These are phyloP conservation scores for Orthochromis malagaraziensis DNA, from an alignment of 2,113 vertebrate genomes.

Conservation along the genomic window DNA sequence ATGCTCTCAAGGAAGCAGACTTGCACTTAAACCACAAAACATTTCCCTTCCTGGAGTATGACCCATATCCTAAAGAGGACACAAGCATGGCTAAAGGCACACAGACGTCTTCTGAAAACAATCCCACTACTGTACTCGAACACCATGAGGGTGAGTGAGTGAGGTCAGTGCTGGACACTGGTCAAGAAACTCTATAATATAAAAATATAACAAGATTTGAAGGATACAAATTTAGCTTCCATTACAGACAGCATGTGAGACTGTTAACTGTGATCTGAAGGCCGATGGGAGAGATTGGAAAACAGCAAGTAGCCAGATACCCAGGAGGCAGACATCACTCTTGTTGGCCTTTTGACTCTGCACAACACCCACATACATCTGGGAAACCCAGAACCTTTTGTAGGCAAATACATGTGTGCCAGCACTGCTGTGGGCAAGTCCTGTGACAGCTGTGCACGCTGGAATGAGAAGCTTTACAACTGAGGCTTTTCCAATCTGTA, in stretches of 20 bases:
- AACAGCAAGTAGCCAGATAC: slow-evolving; percentile 23
- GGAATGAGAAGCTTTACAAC: slow-evolving; percentile 33
- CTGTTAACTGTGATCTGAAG: neutral
- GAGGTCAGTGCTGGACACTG: neutral
- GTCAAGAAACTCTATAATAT: neutral
- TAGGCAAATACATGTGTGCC: slow-evolving; percentile 51
- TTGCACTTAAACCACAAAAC: neutral
- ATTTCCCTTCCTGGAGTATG: neutral
- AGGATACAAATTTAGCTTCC: neutral
- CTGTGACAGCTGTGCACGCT: slow-evolving; percentile 43
- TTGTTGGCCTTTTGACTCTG: slow-evolving; percentile 18
- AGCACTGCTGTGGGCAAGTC: slow-evolving; percentile 29
- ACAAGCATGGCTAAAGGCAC: neutral
- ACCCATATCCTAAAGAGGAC: neutral
- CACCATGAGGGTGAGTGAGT: neutral
- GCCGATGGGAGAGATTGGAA: neutral
- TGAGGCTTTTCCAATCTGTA: slow-evolving; percentile 49
- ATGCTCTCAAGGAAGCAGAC: neutral
- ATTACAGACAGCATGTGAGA: neutral
- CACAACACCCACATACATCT: slow-evolving; percentile 58
- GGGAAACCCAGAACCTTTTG: slow-evolving; percentile 16
- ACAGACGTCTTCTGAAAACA: slow-evolving; percentile 15
- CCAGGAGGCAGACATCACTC: slow-evolving; percentile 30
- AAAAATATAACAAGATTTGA: neutral
- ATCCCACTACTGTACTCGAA: slow-evolving; percentile 3